These are phyloP conservation scores for Pteria penguin DNA, from an alignment of 2,888 invertebrate genomes.

Conservation along the genomic window DNA sequence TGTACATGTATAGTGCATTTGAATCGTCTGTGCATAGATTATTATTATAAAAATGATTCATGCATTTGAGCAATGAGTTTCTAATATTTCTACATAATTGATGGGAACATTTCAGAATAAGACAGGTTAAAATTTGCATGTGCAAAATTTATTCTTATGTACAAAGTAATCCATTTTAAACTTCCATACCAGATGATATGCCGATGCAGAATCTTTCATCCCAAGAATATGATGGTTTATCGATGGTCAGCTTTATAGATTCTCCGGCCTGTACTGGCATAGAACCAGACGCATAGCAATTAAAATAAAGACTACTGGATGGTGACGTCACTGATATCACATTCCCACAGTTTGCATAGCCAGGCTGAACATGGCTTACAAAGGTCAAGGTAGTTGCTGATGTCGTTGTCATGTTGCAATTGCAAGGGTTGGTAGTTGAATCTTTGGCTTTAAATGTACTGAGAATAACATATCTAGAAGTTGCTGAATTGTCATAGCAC, in stretches of 20 bases:
- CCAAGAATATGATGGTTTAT: not conserved
- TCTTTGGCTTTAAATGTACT: not conserved
- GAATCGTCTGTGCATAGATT: too few relatives aligned
- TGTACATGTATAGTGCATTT: too few relatives aligned
- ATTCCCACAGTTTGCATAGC: not conserved
- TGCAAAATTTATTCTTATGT: too few relatives aligned
- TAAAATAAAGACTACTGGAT: not conserved
- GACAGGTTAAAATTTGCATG: too few relatives aligned
- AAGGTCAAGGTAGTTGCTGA: not conserved
- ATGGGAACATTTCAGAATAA: too few relatives aligned
- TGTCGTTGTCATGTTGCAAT: not conserved
- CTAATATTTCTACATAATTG: too few relatives aligned
- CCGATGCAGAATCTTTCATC: not conserved
- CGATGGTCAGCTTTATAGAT: not conserved
- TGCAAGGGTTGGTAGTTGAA: not conserved
- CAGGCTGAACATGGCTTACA: not conserved
- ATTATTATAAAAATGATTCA: too few relatives aligned
- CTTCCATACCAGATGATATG: not conserved
- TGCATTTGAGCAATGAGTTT: too few relatives aligned
- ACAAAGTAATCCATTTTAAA: too few relatives aligned
- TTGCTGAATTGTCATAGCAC: not conserved
- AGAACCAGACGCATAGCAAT: not conserved
- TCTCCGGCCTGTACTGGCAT: not conserved
- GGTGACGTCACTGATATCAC: not conserved
- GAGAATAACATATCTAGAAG: not conserved